Percentiles rank a stretch among this genome's conserved stretches.
Evolutionary conservation across 2,113 vertebrate species (phyloP).

Genomic region (Hypocryptadius cinnamomeus): DNA sequence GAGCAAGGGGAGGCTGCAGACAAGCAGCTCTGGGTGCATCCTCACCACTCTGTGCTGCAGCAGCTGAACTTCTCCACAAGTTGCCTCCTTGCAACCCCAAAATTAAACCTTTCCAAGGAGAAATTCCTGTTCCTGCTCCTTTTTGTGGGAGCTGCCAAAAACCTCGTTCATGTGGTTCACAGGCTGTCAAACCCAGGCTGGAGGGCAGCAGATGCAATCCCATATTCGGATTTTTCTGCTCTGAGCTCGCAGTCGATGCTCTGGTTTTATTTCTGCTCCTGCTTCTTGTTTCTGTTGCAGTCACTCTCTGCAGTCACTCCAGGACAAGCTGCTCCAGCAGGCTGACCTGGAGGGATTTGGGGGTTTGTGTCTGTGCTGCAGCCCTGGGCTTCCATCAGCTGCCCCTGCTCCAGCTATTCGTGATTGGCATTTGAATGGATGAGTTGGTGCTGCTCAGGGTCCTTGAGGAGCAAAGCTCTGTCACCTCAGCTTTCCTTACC

Average conservation of each 20-base stretch:
- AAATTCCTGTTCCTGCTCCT: neutral
- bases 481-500: rapidly evolving
- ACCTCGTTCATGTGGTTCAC: rapidly evolving
- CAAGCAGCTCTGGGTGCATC: neutral
- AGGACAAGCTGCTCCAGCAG: rapidly evolving
- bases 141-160: neutral
- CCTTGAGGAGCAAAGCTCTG: neutral
- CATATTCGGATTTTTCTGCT: neutral
- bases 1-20: neutral
- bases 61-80: neutral
- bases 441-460: neutral
- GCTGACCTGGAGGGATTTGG: neutral
- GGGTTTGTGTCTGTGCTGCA: neutral
- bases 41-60: rapidly evolving
- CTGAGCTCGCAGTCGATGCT: rapidly evolving
- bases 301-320: neutral
- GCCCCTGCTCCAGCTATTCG: neutral
- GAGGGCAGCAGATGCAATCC: neutral
- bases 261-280: neutral
- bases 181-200: neutral
- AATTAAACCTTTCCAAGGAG: rapidly evolving
- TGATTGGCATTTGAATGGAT: neutral
- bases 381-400: neutral
- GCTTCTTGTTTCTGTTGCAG: neutral
- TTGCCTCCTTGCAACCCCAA: neutral